Conservation (phyloP, 30 jellyfish, hydroid and myxozoan species). For the Turritopsis rubra region DNA sequence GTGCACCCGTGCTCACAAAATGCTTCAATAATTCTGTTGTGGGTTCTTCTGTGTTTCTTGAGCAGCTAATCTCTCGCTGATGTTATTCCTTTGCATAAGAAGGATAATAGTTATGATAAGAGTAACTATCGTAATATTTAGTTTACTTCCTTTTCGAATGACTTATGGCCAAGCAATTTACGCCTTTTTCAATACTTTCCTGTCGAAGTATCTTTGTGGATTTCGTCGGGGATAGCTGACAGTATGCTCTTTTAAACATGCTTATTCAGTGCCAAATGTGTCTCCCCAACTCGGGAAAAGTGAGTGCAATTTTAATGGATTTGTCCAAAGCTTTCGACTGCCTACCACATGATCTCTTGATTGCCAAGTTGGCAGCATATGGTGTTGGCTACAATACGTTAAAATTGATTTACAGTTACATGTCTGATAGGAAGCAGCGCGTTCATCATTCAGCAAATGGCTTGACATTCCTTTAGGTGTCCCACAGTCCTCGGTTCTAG, state of each 20-base stretch:
- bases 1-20: no score
- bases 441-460: conserved; percentile 17
- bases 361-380: conserved; percentile 37
- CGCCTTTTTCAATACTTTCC: not conserved
- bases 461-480: conserved; percentile 15
- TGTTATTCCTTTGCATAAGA: not conserved
- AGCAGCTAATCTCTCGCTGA: no score
- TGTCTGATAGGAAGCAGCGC: conserved; percentile 18
- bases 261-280: no score
- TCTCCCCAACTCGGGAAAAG: no score
- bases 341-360: conserved; percentile 26
- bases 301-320: not conserved
- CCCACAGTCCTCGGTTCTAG: conserved; percentile 41
- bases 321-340: conserved; percentile 29
- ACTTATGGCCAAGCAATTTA: not conserved
- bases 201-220: not conserved
- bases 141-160: not conserved
- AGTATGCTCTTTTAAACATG: no score
- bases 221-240: no score
- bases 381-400: conserved; percentile 23
- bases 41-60: no score
- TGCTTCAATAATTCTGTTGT: no score
- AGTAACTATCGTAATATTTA: no score
- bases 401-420: conserved; percentile 17
- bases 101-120: not conserved